Evolutionary conservation across 2,888 invertebrate genomes (phyloP).

Genomic region (Neoaliturus tenellus): DNA sequence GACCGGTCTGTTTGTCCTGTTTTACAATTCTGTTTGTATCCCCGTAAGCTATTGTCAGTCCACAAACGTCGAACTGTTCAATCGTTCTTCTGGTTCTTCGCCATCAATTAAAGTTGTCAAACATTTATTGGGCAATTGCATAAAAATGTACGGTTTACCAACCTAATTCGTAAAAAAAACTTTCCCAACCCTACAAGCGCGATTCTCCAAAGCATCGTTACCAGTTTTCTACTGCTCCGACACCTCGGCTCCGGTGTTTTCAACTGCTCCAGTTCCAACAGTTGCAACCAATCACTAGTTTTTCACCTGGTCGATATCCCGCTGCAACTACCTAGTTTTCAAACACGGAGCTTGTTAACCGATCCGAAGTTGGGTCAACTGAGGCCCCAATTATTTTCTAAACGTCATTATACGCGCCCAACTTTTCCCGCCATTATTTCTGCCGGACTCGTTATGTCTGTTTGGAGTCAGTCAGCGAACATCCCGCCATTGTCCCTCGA

Average conservation of each 20-base stretch:
- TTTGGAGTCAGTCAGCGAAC: conserved; percentile 41
- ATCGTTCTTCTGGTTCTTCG: background rate
- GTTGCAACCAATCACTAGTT: conserved; percentile 4
- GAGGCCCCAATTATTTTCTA: conserved; percentile 48
- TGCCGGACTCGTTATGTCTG: conserved; percentile 45
- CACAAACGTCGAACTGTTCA: background rate
- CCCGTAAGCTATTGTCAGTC: background rate
- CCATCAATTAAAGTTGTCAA: too few species aligned
- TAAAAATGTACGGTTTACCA: too few species aligned
- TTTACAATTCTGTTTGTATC: background rate
- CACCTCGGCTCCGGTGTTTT: background rate
- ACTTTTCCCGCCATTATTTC: conserved; percentile 51
- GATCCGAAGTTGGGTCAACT: conserved; percentile 39
- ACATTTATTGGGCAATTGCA: too few species aligned
- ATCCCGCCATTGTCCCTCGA: conserved; percentile 43
- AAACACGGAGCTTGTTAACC: conserved; percentile 23
- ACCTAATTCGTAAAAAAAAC: too few species aligned
- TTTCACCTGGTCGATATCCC: background rate
- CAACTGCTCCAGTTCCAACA: background rate
- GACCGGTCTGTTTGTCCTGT: background rate
- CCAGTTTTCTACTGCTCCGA: too few species aligned
- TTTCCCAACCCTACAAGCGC: too few species aligned
- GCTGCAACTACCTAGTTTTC: conserved; percentile 6
- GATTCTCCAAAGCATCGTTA: too few species aligned
- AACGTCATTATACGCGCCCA: conserved; percentile 49